A percentile compares a stretch with the other conserved stretches of the same genome.
These are phyloP conservation scores for Colletes latitarsis DNA, from an alignment of 1,140 invertebrate genomes.

Conservation along the genomic window DNA sequence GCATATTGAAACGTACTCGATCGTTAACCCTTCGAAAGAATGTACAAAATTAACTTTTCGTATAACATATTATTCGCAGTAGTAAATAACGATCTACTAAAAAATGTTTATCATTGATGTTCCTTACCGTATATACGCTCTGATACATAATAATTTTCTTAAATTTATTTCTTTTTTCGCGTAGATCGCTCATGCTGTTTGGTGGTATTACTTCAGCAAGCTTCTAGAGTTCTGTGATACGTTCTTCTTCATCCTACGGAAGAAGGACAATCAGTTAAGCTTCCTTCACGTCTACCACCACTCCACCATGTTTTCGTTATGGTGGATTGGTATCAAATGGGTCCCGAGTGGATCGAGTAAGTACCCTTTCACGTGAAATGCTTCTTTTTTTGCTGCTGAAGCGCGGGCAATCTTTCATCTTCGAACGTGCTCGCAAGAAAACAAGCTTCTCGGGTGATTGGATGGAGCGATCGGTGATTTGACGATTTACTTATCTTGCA, in stretches of 20 bases:
- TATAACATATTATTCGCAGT: too few relatives aligned
- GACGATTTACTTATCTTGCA: conserved; percentile 77
- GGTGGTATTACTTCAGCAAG: conserved; percentile 99
- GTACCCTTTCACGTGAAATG: conserved; percentile 68
- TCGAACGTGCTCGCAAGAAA: too few relatives aligned
- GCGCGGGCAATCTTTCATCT: too few relatives aligned
- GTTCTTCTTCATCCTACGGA: conserved; percentile 93
- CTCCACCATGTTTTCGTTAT: conserved; percentile 94
- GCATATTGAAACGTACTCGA: too few relatives aligned
- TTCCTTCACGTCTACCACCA: conserved; percentile 97
- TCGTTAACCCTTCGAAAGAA: too few relatives aligned
- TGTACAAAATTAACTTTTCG: too few relatives aligned
- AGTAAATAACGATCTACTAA: too few relatives aligned
- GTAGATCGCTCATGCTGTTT: conserved; percentile 95
- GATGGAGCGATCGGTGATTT: too few relatives aligned
- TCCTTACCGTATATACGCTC: too few relatives aligned
- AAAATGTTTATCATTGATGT: too few relatives aligned
- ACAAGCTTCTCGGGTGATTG: too few relatives aligned
- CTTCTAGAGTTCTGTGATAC: conserved; percentile 96
- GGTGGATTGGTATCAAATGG: conserved; percentile 99
- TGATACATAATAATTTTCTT: neutral
- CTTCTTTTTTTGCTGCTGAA: neutral
- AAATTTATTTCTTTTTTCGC: neutral
- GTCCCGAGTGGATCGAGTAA: conserved; percentile 96
- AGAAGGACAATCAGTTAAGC: conserved; percentile 93